Base-by-base conservation (phyloP, 2,888 invertebrate genomes). In the Spilosoma lubricipeda region DNA sequence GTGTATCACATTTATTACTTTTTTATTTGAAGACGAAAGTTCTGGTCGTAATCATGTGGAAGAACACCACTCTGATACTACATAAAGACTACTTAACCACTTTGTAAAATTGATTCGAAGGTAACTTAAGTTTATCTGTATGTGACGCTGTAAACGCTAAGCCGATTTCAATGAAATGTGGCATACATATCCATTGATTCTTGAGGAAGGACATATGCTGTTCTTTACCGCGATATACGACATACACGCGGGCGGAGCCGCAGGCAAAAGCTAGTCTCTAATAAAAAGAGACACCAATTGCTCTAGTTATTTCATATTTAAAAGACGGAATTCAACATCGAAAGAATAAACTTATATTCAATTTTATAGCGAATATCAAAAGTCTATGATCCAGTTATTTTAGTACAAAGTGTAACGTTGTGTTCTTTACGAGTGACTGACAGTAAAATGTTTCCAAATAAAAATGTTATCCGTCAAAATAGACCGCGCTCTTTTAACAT, bases 401-500 rank as follows among this genome's bases (percentile, higher is more conserved):
- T 77, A 74, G 78, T 75, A 77, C 79, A 77, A 76, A 81, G 80
- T 80, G 80, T 81, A 64, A 80, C 76, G 80, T 80, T 70, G 80
- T 73, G 70, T 80, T 80, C 77, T 90, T 92, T 93, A 92, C 89
- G 92, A 88, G 88, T 87, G 89, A 86, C 91, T 91, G 89, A 88
- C 90, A 89, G 87, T 91, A 90, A 92, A 93, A 90, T 89, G 90
- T 89, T 88, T 83, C 88, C 89, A 87, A 91, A 93, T 93, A 93
- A 93, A 93, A 93, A 90, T 90, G 91, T 90, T 92, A 90, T 92
- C 92, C 91, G 90, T 93, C 93, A 94, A 93, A 94, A 92, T 89
- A 87, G 87, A 87, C 85, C 85, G 82, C 75, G 84, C 80, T 86
- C 84, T 85, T 88, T 87, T 85, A 87, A 87, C 90, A 87, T 90